Evolutionary conservation across 2,113 vertebrate genomes (phyloP), one percentile per base, ranked within the genome.

Genomic region (Mirza zaza): DNA sequence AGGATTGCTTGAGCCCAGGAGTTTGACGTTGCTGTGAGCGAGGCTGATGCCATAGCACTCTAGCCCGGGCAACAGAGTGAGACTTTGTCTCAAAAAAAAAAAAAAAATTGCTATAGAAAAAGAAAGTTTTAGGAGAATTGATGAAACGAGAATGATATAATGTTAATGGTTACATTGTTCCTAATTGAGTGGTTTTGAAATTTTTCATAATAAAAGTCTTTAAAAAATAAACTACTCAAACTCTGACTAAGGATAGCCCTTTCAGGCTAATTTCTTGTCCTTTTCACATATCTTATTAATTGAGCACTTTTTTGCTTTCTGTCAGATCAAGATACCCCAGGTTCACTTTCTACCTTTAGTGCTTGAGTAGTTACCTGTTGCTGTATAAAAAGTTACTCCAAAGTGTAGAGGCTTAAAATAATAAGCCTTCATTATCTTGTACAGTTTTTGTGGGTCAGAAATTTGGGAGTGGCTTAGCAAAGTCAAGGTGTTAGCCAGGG

Each of bases 201-300:
- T 85, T 96, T 96, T 85, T 29, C n/a, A 63, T 73, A 85, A 71
- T 79, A 65, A 87, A 92, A 34, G 14, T 83, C 48, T 65, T 39
- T 59, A 77, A 68, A 70, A 39, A 67, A 68, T 61, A 17, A 61
- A 36, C 45, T 71, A 12, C 36, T 25, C 15, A 29, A 77, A 42
- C 39, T 79, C 67, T 93, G 57, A 84, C 32, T 81, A 45, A 50
- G 57, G 48, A 90, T 45, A 87, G 15, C 32, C 61, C 67, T 27
- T 95, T 83, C 39, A 21, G 21, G n/a, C 36, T 91, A 87, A 90
- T 87, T 95, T 82, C 45, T 92, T 80, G 23, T 34, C 7, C 50
- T 93, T 94, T 80, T 77, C 25, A 71, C 23, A 21, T 50, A 25
- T 52, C 10, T 48, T 23, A 48, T 42, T 84, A 81, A 91, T 81